phyloP scores from a whole-genome alignment of 1,140 invertebrate species.

The Pissodes strobi region DNA sequence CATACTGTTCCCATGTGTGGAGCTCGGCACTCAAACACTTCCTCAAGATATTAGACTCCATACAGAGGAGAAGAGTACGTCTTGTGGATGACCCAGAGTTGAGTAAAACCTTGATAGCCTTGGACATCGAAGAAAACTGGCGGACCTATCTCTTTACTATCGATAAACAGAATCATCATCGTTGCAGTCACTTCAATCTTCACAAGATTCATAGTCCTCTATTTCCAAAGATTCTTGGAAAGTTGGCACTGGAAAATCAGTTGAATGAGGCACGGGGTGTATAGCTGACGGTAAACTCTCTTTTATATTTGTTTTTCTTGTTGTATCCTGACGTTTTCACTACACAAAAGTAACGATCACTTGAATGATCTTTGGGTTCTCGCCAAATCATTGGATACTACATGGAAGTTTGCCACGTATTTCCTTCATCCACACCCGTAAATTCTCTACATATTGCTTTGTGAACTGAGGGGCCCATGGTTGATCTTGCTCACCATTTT shows the following conservation, averaged over 20 bases:
- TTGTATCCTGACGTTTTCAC: conserved; percentile 23
- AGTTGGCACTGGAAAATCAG: no score
- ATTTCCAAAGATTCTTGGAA: background rate
- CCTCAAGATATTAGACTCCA: no score
- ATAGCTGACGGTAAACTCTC: conserved; percentile 3
- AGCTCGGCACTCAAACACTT: no score
- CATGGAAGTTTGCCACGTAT: conserved; percentile 34
- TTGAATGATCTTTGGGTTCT: conserved; percentile 39
- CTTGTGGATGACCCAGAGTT: no score
- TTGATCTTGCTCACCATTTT: conserved; percentile 38
- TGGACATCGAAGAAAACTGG: no score
- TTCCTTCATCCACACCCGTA: conserved; percentile 32
- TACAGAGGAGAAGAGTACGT: no score
- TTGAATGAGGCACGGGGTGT: conserved; percentile 13
- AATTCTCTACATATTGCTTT: conserved; percentile 18
- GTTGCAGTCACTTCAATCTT: no score
- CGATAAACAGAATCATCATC: background rate
- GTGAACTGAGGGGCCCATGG: conserved; percentile 34
- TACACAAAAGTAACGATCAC: conserved; percentile 44
- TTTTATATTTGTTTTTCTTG: conserved; percentile 1
- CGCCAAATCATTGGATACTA: conserved; percentile 44
- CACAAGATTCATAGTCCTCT: conserved; percentile 7
- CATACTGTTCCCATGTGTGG: no score
- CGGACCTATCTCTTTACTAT: no score
- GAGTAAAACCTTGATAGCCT: no score